A percentile compares a stretch with the other conserved stretches of the same genome.
phyloP scores from a whole-genome alignment of 2,797 vertebrate species.

The Scolopax rusticola region DNA sequence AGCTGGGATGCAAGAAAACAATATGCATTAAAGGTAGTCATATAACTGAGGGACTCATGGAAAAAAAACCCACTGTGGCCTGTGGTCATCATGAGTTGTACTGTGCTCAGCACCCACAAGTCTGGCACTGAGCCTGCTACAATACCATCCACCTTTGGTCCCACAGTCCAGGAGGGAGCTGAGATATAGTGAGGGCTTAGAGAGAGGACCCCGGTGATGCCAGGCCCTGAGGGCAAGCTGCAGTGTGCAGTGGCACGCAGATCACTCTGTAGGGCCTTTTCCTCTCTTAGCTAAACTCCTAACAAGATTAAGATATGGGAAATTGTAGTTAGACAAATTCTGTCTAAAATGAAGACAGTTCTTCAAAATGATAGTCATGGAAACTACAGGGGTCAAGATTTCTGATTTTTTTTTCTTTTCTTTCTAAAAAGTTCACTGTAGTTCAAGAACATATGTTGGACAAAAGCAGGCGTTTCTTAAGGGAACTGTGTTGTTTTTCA shows the following conservation, averaged over 20 bases:
- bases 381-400: background rate
- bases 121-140: background rate
- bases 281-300: background rate
- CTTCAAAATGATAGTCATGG: background rate
- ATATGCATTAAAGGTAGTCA: background rate
- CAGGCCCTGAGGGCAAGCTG: background rate
- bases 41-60: background rate
- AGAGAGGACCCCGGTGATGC: background rate
- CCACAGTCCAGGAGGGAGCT: background rate
- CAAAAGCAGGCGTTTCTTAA: background rate
- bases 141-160: background rate
- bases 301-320: background rate
- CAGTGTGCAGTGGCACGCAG: background rate
- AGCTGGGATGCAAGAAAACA: background rate
- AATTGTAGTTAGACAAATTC: background rate
- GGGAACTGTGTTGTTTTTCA: background rate
- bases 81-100: background rate
- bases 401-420: background rate
- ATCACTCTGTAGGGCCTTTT: background rate
- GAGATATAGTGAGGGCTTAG: background rate
- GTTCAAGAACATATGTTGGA: background rate
- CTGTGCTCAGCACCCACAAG: background rate
- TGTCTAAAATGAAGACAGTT: background rate
- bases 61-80: fast-evolving
- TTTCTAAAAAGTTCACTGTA: background rate